Evolutionary conservation across 2,888 invertebrate genomes (phyloP).

Genomic region (Drosophila subsilvestris): DNA sequence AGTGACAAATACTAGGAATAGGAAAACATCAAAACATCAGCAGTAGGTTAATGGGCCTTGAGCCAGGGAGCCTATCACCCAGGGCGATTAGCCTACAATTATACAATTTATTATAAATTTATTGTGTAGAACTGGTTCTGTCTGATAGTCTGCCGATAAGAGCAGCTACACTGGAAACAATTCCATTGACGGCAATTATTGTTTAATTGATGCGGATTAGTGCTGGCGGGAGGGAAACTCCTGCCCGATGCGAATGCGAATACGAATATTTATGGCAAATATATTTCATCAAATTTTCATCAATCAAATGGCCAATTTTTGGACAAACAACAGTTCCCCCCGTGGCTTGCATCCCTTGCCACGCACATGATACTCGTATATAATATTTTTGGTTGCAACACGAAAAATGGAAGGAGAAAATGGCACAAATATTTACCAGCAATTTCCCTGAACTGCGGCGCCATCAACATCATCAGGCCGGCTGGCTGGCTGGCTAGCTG

Average conservation of each 20-base stretch:
- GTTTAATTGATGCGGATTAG: slow-evolving; percentile 34
- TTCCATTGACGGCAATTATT: slow-evolving; percentile 5
- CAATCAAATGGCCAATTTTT: slow-evolving; percentile 47
- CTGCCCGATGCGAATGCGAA: neutral
- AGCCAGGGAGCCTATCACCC: neutral
- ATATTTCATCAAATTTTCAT: slow-evolving; percentile 48
- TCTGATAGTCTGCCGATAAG: neutral
- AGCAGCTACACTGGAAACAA: too few relatives aligned
- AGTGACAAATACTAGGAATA: too few relatives aligned
- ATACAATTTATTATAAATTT: neutral
- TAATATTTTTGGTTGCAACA: slow-evolving; percentile 12
- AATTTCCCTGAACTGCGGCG: slow-evolving; percentile 35
- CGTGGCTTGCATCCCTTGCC: too few relatives aligned
- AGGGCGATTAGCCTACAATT: neutral
- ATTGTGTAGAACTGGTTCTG: too few relatives aligned
- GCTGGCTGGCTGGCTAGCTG: too few relatives aligned
- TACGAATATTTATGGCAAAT: slow-evolving; percentile 35
- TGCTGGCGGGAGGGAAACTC: neutral
- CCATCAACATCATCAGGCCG: slow-evolving; percentile 43
- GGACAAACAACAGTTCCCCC: slow-evolving; percentile 25
- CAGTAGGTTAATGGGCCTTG: too few relatives aligned
- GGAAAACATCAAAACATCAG: too few relatives aligned
- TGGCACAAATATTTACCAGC: slow-evolving; percentile 46
- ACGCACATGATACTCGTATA: neutral
- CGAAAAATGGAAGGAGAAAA: slow-evolving; percentile 15